Percentiles rank a stretch among this genome's conserved stretches.
Evolutionary conservation across 1,140 invertebrate genomes (phyloP).

Genomic region (Arctopsyche grandis): DNA sequence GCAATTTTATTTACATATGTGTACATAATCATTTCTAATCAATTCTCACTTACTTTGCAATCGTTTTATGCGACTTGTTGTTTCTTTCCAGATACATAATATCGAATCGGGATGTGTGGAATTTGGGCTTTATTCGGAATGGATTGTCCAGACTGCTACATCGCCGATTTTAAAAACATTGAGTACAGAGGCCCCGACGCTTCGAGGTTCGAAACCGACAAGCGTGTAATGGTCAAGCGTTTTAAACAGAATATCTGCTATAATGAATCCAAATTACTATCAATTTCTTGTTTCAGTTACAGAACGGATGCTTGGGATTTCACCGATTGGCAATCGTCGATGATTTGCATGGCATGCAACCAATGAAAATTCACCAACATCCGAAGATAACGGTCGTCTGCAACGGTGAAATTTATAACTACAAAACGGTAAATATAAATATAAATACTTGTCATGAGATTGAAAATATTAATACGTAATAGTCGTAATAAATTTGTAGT

Average conservation of each 20-base stretch:
- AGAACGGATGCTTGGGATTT: slow-evolving; percentile 76
- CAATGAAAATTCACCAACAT: slow-evolving; percentile 76
- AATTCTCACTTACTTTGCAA: too few species aligned
- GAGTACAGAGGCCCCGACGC: slow-evolving; percentile 85
- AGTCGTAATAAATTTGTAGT: slow-evolving; percentile 45
- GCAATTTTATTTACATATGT: too few species aligned
- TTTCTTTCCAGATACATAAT: slow-evolving; percentile 37
- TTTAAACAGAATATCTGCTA: slow-evolving; percentile 23
- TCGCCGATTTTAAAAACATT: slow-evolving; percentile 74
- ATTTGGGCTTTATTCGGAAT: slow-evolving; percentile 88
- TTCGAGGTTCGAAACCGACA: slow-evolving; percentile 76
- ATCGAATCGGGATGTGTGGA: slow-evolving; percentile 77
- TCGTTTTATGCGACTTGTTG: too few species aligned
- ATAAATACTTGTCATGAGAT: slow-evolving; percentile 17
- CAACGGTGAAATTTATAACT: slow-evolving; percentile 91
- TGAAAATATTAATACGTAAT: slow-evolving; percentile 17
- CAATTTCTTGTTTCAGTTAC: slow-evolving; percentile 54
- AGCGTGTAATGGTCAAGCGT: slow-evolving; percentile 51
- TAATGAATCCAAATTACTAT: too few species aligned
- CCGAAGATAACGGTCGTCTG: slow-evolving; percentile 76
- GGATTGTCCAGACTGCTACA: slow-evolving; percentile 66
- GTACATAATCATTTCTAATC: too few species aligned
- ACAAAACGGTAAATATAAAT: slow-evolving; percentile 66
- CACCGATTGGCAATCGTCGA: slow-evolving; percentile 85
- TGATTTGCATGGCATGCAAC: slow-evolving; percentile 84